Base-by-base conservation (phyloP, 1,140 invertebrate genomes). In the Eueides isabella region DNA sequence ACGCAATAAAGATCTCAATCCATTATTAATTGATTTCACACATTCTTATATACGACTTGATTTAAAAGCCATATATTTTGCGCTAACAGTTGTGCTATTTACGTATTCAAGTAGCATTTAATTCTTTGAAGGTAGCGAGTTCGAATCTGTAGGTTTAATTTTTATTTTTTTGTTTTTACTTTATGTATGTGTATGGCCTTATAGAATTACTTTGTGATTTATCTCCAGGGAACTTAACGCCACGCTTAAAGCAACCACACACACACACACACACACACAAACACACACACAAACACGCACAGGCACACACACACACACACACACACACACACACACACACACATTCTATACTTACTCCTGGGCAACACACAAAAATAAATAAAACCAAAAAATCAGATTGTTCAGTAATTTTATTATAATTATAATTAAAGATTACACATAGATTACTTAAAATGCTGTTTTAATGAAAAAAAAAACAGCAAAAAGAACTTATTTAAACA, bases 371-470 rank as follows among this genome's bases (percentile, higher is more conserved):
- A n/a, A n/a, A n/a, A n/a, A n/a, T n/a, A n/a, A n/a, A n/a, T n/a
- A n/a, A n/a, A n/a, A n/a, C n/a, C 41, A 48, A 48, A 9, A 48
- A 19, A 19, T 48, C 5, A 19, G n/a, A 48, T 48, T 23, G n/a
- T 48, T 48, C n/a, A 48, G 2, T 19, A n/a, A n/a, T n/a, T n/a
- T n/a, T n/a, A n/a, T 48, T 19, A 48, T 48, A 19, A 19, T 48
- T n/a, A 48, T 48, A 19, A 48, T 48, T 48, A 48, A 48, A 48
- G 14, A 48, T 48, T 48, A 48, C n/a, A 48, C 41, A 19, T 48
- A 2, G 41, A 48, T 19, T 19, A 48, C 6, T 48, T 9, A 38
- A 44, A 41, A 41, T 41, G 38, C 38, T 41, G 11, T 41, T 16
- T 41, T 41, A 41, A 41, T 16, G 38, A 41, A 12, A 41, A 41